Percentiles rank a stretch among this genome's conserved stretches.
Conservation (phyloP, 2,113 vertebrate genomes). For the Leiothrix lutea region DNA sequence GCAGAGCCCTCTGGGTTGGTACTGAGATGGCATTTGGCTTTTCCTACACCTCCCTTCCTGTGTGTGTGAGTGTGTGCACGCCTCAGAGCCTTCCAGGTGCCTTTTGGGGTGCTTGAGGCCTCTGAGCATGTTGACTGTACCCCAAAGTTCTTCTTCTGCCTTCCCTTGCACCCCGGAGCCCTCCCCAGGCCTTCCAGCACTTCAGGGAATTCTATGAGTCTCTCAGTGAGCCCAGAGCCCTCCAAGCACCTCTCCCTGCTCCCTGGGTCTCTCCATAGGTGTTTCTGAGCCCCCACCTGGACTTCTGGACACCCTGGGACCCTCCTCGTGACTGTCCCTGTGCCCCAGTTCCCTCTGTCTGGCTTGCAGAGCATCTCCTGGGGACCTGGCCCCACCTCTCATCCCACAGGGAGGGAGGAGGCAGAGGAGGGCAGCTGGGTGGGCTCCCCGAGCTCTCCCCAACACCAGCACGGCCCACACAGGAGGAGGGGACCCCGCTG, state of each 20-base stretch:
- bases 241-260: not conserved
- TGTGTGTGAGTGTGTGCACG: no score
- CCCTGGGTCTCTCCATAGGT: not conserved
- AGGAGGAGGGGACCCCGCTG: not conserved
- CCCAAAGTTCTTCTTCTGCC: not conserved
- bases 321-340: rapidly evolving
- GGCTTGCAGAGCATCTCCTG: not conserved
- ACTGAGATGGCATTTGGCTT: not conserved
- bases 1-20: not conserved
- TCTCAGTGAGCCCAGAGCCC: not conserved
- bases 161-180: rapidly evolving
- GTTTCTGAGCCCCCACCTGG: not conserved
- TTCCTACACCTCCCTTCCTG: not conserved
- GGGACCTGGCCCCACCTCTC: not conserved
- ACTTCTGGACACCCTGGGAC: not conserved
- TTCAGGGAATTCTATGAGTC: not conserved
- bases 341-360: not conserved
- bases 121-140: not conserved
- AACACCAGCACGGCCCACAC: rapidly evolving
- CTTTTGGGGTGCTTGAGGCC: not conserved
- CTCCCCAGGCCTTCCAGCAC: not conserved
- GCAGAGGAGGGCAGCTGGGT: not conserved
- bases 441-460: not conserved
- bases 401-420: not conserved
- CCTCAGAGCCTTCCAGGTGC: not conserved